A percentile compares a stretch with the other conserved stretches of the same genome.
phyloP scores from a whole-genome alignment of 2,113 vertebrate genomes.

The Tauraco erythrolophus region DNA sequence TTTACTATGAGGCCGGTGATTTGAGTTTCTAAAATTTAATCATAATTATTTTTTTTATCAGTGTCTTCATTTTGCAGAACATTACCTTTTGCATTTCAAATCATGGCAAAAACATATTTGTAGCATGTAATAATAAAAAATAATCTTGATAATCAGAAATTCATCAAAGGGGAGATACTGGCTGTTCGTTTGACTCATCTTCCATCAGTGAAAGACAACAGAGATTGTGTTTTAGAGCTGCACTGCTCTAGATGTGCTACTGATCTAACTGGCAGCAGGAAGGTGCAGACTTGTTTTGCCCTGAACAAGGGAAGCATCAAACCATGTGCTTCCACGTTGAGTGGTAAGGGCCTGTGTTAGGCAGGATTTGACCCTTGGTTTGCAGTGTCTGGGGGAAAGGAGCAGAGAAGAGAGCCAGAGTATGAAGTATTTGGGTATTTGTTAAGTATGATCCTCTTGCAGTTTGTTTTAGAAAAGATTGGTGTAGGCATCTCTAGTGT shows the following conservation, averaged over 20 bases:
- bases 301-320: neutral
- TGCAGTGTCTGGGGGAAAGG: neutral
- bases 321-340: fast-evolving
- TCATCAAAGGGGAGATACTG: neutral
- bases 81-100: neutral
- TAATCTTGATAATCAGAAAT: neutral
- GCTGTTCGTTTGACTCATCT: neutral
- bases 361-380: neutral
- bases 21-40: neutral
- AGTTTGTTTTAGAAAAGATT: neutral
- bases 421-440: neutral
- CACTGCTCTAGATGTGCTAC: fast-evolving
- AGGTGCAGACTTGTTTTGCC: neutral
- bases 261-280: neutral
- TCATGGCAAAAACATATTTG: neutral
- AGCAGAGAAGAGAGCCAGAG: neutral
- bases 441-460: neutral
- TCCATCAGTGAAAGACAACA: neutral
- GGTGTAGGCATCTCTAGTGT: neutral
- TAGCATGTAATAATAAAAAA: neutral
- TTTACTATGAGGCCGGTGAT: neutral
- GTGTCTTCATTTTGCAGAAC: neutral
- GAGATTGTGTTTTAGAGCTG: neutral
- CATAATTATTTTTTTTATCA: neutral
- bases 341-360: fast-evolving